phyloP scores from a whole-genome alignment of 2,888 invertebrate species.

The Leptogaster cylindrica region DNA sequence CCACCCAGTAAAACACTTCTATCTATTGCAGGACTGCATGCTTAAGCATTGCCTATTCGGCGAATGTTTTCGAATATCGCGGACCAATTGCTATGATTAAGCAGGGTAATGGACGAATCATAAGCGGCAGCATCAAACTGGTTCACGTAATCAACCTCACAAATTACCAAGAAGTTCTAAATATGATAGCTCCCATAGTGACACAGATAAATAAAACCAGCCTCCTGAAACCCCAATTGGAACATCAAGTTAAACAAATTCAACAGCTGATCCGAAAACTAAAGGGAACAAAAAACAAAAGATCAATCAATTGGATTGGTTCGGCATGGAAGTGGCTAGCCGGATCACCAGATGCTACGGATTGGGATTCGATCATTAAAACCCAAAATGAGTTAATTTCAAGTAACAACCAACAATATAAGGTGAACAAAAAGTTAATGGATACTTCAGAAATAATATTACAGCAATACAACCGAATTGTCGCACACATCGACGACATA shows the following conservation, averaged over 20 bases:
- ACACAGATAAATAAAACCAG: conserved; percentile 1
- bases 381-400: background rate
- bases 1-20: background rate
- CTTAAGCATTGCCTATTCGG: background rate
- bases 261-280: conserved; percentile 1
- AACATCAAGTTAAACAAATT: conserved; percentile 25
- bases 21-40: conserved; percentile 1
- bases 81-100: conserved; percentile 11
- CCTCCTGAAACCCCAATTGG: conserved; percentile 22
- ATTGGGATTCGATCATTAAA: conserved; percentile 7
- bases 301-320: too few relatives aligned
- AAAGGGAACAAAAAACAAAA: background rate
- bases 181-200: conserved; percentile 4
- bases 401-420: conserved; percentile 31
- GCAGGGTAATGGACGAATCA: conserved; percentile 8
- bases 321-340: conserved; percentile 22
- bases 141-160: conserved; percentile 14
- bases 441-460: conserved; percentile 19
- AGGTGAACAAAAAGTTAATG: conserved; percentile 22
- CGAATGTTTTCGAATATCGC: background rate
- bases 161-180: conserved; percentile 5
- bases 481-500: background rate
- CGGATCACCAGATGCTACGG: conserved; percentile 13
- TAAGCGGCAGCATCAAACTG: conserved; percentile 13
- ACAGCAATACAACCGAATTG: background rate